Evolutionary conservation across 2,888 invertebrate species (phyloP).

Genomic region (Blera fallax): DNA sequence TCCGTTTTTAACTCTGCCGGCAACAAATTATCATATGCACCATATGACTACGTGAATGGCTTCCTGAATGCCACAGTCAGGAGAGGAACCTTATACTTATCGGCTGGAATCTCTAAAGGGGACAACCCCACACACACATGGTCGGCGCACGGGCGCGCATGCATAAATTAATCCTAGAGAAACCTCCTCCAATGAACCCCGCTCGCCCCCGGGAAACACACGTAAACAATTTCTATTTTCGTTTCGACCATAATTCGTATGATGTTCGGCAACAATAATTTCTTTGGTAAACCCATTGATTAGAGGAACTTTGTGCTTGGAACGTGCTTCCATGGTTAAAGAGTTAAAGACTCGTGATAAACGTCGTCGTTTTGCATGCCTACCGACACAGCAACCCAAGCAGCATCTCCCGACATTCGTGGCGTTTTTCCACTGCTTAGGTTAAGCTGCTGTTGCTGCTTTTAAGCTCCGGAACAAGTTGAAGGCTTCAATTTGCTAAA

Average conservation of each 20-base stretch:
- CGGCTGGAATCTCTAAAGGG: conserved; percentile 31
- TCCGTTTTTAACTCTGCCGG: conserved; percentile 50
- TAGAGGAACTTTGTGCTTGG: conserved; percentile 64
- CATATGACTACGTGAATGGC: conserved; percentile 59
- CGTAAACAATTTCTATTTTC: conserved; percentile 58
- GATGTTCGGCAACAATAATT: conserved; percentile 59
- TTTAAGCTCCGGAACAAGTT: conserved; percentile 67
- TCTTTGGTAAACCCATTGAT: conserved; percentile 67
- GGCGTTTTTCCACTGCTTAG: background rate
- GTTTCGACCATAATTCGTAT: conserved; percentile 46
- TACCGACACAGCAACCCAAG: background rate
- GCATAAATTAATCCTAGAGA: conserved; percentile 49
- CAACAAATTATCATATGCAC: conserved; percentile 61
- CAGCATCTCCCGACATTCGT: conserved; percentile 31
- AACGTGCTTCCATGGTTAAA: conserved; percentile 65
- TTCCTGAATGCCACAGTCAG: conserved; percentile 51
- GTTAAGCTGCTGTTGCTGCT: background rate
- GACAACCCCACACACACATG: conserved; percentile 10
- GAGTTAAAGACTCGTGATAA: conserved; percentile 66
- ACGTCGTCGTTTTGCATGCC: conserved; percentile 67
- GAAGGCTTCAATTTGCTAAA: conserved; percentile 70
- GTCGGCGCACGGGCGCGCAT: background rate
- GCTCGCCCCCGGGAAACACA: background rate
- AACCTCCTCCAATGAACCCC: background rate
- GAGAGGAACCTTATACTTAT: conserved; percentile 50